Evolutionary conservation across 2,888 invertebrate genomes (phyloP).

Genomic region (Tetheella fluctuosa): DNA sequence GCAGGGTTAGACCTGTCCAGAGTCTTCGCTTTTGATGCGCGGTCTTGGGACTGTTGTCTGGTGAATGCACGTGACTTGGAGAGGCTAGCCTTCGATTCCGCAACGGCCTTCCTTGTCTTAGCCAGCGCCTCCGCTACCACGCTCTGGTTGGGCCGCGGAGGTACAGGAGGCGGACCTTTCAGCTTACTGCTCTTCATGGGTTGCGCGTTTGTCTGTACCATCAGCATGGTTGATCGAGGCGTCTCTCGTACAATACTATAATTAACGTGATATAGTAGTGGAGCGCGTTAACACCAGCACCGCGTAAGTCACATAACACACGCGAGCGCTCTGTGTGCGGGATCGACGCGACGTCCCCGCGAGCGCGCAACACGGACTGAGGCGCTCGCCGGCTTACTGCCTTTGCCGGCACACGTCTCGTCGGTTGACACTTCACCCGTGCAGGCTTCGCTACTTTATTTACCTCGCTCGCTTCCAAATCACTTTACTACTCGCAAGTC

Average conservation of each 20-base stretch:
- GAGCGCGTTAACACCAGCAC: slow-evolving; percentile 72
- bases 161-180: slow-evolving; percentile 90
- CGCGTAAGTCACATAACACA: slow-evolving; percentile 56
- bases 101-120: slow-evolving; percentile 84
- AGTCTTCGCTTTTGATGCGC: slow-evolving; percentile 66
- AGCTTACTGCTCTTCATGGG: slow-evolving; percentile 79
- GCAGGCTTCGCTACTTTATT: slow-evolving; percentile 14
- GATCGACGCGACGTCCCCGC: slow-evolving; percentile 61
- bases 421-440: slow-evolving; percentile 16
- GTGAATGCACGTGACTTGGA: slow-evolving; percentile 70
- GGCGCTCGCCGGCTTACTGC: slow-evolving; percentile 31
- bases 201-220: slow-evolving; percentile 84
- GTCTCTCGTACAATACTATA: slow-evolving; percentile 81
- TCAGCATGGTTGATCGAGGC: slow-evolving; percentile 75
- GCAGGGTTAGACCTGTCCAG: slow-evolving; percentile 65
- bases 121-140: slow-evolving; percentile 89
- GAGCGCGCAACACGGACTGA: slow-evolving; percentile 70
- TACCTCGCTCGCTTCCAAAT: slow-evolving; percentile 26
- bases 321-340: slow-evolving; percentile 59
- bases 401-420: slow-evolving; percentile 26
- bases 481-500: slow-evolving; percentile 20
- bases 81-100: slow-evolving; percentile 75
- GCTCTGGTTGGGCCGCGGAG: slow-evolving; percentile 90
- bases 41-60: slow-evolving; percentile 61
- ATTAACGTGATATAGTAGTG: slow-evolving; percentile 75